Base-by-base conservation (phyloP, 1,140 invertebrate species). In the Nephotettix cincticeps region DNA sequence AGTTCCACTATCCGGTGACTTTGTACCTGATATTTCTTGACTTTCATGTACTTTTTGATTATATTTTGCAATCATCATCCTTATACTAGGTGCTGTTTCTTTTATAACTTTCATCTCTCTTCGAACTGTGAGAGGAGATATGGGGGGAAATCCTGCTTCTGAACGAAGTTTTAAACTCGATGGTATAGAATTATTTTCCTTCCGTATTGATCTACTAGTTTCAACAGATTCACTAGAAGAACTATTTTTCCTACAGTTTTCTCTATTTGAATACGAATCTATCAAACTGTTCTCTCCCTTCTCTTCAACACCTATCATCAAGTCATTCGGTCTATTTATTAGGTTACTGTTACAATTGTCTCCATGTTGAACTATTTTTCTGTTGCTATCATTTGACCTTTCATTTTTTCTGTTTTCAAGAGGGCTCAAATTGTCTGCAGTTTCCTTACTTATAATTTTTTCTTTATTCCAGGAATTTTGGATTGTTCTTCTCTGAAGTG, bases 31-130 rank as follows among this genome's bases (percentile, higher is more conserved):
- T 19, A 69, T 54, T 14, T 80, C 81, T 67, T 79, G 74, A 63
- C 64, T 68, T 63, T 79, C 77, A 13, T 71, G 71, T 11, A 80
- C 68, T 70, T 78, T 79, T 71, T 80, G 78, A 72, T 89, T 89
- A 74, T 89, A 90, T 72, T 84, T 83, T 67, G 86, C 86, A 72
- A 90, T 87, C 87, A 90, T 90, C 71, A 88, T 84, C 54, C 85
- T 80, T 43, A 90, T 89, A 68, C 86, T 87, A 0, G 88, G 88
- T 0, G 88, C 85, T 6, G 88, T 85, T 77, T 89, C 88, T 75
- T 88, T 89, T 4, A 40, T 29, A 13, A 64, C 43, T 27, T 66
- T 68, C 14, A 67, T 30, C 14, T 73, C 72, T 54, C 72, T 73
- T 72, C 74, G 65, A n/a, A 29, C 66, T 21, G 72, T 61, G 0